Evolutionary conservation across 2,113 vertebrate genomes (phyloP), one percentile per base, ranked within the genome.

Genomic region (Chelonoidis abingdonii): DNA sequence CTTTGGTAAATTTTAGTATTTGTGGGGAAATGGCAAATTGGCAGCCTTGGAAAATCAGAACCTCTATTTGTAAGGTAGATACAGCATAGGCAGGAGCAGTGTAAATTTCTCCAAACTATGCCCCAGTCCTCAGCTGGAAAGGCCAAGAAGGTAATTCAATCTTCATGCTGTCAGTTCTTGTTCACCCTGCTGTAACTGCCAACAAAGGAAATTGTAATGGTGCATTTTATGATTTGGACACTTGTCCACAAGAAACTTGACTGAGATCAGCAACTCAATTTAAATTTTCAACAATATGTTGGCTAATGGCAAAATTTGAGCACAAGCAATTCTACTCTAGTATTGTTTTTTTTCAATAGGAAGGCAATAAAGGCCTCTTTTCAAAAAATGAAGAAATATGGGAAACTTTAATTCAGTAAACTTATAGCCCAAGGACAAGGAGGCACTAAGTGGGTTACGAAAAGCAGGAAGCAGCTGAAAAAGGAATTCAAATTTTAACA

Each of bases 351-450:
- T 92, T 85, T 27, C 9, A 31, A 8, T 79, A 88, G 44, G 24
- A 94, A 65, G 47, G 86, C 24, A 76, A 4, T 78, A 62, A 82
- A 93, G 31, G 56, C 6, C 21, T 78, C 88, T 79, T 83, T 38
- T 93, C 86, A 92, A 57, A 93, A 57, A 93, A 62, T 44, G 27
- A 92, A 31, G 7, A 89, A 92, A 93, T 53, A 12, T 38, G 21
- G 8, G 44, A 88, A 93, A 50, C 29, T 92, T 92, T 93, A 44
- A 92, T 7, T 80, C 59, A 54, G 22, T 29, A 31, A 8, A 10
- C 80, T 80, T 94, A 41, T 6, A 8, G 93, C 93, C 92, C 38
- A 95, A 95, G 57, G 19, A 5, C 62, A 83, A 54, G 49, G 72
- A 91, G 87, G 80, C 49, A 8, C 29, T 91, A 80, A 90, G 29